A percentile compares a stretch with the other conserved stretches of the same genome.
Evolutionary conservation across 2,888 invertebrate genomes (phyloP).

Genomic region (Cabera pusaria): DNA sequence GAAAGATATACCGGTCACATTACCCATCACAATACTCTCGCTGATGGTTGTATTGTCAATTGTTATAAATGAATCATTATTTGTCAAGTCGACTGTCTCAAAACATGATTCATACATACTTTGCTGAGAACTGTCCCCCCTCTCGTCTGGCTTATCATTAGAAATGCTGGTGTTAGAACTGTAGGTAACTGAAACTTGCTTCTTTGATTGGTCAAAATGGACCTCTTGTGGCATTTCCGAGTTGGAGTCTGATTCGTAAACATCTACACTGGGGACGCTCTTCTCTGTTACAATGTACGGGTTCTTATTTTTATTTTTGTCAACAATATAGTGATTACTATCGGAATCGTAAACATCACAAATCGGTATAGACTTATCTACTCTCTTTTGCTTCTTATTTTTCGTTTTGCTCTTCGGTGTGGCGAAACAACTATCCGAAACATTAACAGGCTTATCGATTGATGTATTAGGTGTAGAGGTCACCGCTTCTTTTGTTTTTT

Average conservation of each 20-base stretch:
- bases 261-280: slow-evolving; percentile 71
- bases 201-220: slow-evolving; percentile 14
- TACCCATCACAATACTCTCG: slow-evolving; percentile 69
- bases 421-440: slow-evolving; percentile 63
- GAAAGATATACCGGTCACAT: slow-evolving; percentile 63
- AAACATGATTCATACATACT: slow-evolving; percentile 27
- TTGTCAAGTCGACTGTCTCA: slow-evolving; percentile 59
- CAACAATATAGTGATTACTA: slow-evolving; percentile 69
- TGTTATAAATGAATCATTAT: slow-evolving; percentile 39
- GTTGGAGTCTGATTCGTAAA: slow-evolving; percentile 83
- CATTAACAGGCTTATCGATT: slow-evolving; percentile 33
- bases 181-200: slow-evolving; percentile 30
- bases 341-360: slow-evolving; percentile 84
- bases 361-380: slow-evolving; percentile 62
- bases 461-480: slow-evolving; percentile 53
- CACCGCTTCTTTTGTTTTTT: slow-evolving; percentile 58
- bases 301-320: slow-evolving; percentile 46
- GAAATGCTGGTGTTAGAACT: slow-evolving; percentile 41
- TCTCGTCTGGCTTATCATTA: slow-evolving; percentile 29
- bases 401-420: slow-evolving; percentile 77
- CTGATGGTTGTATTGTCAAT: slow-evolving; percentile 44
- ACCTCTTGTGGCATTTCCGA: slow-evolving; percentile 48
- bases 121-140: slow-evolving; percentile 21
- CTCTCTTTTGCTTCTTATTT: slow-evolving; percentile 66
- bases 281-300: slow-evolving; percentile 64